phyloP scores from a whole-genome alignment of 2,113 vertebrate genomes.

The Rhynchomys soricoides region DNA sequence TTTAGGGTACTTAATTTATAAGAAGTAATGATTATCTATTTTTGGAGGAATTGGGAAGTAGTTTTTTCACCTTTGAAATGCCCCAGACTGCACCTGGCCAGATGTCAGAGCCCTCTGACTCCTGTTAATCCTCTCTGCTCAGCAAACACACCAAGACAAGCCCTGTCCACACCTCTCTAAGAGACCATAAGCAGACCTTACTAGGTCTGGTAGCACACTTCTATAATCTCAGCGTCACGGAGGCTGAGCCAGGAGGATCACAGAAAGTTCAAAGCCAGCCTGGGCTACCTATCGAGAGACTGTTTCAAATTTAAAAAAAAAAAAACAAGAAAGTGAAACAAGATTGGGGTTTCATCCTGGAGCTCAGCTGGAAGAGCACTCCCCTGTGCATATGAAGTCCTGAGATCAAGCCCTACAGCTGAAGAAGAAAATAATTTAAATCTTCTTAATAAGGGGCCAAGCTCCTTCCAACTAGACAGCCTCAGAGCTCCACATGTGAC shows the following conservation, averaged over 20 bases:
- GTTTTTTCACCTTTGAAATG: neutral
- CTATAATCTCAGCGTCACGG: neutral
- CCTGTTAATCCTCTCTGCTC: neutral
- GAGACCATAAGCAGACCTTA: neutral
- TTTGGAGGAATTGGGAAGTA: too few species aligned
- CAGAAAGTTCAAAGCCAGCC: neutral
- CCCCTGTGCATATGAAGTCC: neutral
- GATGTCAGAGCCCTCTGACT: neutral
- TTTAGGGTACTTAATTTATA: neutral
- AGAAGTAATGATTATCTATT: neutral
- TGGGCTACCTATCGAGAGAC: neutral
- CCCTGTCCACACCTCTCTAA: neutral
- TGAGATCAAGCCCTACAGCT: neutral
- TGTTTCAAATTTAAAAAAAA: neutral
- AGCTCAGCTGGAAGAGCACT: neutral
- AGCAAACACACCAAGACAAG: neutral
- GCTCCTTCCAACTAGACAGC: neutral
- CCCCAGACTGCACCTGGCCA: neutral
- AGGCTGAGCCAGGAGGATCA: neutral
- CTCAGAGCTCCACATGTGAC: neutral
- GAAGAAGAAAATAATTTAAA: neutral
- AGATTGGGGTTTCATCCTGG: neutral
- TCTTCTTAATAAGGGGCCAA: neutral
- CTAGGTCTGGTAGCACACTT: neutral
- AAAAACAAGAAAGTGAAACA: neutral